Evolutionary conservation across 1,140 invertebrate species (phyloP).

Genomic region (Thaumatotibia leucotreta): DNA sequence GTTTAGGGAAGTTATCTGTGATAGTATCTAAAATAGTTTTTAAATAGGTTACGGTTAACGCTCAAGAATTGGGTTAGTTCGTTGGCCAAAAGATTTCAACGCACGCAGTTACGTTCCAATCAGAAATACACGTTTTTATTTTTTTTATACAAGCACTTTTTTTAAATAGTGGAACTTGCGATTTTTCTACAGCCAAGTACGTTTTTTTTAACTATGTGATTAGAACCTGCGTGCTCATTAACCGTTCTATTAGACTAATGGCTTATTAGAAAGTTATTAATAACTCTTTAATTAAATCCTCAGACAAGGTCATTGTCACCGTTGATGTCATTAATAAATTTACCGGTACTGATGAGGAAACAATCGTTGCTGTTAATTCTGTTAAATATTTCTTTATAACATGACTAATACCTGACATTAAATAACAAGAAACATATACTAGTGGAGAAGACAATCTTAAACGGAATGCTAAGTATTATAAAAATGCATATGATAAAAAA

Average conservation of each 20-base stretch:
- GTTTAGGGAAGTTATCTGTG: not conserved
- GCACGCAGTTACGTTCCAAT: not conserved
- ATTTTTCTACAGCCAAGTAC: not conserved
- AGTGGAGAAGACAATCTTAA: not conserved
- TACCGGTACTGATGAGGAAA: not conserved
- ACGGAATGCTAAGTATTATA: too few species aligned
- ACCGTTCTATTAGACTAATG: not conserved
- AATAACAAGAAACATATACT: not conserved
- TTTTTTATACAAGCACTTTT: too few species aligned
- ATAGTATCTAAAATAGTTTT: constrained; percentile 6
- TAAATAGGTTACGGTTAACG: constrained; percentile 10
- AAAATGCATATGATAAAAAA: too few species aligned
- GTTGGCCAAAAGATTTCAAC: constrained; percentile 12
- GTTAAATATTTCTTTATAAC: too few species aligned
- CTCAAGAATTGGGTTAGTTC: constrained; percentile 4
- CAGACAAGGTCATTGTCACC: not conserved
- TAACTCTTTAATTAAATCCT: not conserved
- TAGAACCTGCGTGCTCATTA: not conserved
- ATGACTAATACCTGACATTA: not conserved
- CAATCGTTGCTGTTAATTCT: not conserved
- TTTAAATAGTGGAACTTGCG: not conserved
- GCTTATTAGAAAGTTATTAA: not conserved
- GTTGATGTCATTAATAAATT: not conserved
- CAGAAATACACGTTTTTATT: not conserved
- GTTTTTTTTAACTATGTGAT: not conserved